A percentile compares a stretch with the other conserved stretches of the same genome.
phyloP scores from a whole-genome alignment of 2,113 vertebrate species.

The Hippocampus guttulatus region DNA sequence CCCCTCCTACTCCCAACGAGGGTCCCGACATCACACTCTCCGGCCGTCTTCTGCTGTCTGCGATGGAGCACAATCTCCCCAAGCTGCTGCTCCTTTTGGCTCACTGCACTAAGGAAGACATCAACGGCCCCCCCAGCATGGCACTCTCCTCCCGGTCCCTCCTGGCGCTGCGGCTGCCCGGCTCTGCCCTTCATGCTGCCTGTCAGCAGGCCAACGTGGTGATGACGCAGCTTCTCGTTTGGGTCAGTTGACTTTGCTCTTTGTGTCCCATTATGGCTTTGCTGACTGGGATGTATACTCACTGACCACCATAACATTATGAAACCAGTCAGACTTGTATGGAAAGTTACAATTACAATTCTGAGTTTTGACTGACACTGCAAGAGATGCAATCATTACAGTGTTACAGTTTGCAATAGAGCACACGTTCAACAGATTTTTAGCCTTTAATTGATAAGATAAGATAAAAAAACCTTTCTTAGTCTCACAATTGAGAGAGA shows the following conservation, averaged over 20 bases:
- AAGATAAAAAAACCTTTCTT: background rate
- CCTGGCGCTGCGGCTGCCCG: conserved; percentile 70
- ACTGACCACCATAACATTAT: background rate
- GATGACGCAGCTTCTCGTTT: conserved; percentile 88
- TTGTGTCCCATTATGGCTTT: background rate
- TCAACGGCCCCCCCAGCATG: conserved; percentile 68
- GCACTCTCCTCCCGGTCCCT: conserved; percentile 56
- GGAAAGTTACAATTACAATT: too few relatives aligned
- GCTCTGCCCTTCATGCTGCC: conserved; percentile 82
- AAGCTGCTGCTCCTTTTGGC: conserved; percentile 83
- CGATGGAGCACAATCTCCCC: conserved; percentile 81
- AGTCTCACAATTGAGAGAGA: background rate
- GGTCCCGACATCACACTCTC: conserved; percentile 73
- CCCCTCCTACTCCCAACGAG: conserved; percentile 56
- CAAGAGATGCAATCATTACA: background rate
- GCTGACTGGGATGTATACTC: background rate
- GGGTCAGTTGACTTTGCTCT: conserved; percentile 70
- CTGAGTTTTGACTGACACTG: too few relatives aligned
- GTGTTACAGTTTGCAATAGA: background rate
- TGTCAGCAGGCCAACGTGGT: conserved; percentile 85
- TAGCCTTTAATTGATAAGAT: background rate
- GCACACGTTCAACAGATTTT: background rate
- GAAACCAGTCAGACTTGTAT: background rate
- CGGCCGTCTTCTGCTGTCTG: conserved; percentile 76
- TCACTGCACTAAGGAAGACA: conserved; percentile 83